Base-by-base conservation (phyloP, 2,797 vertebrate genomes). In the Sebastes iracundus region DNA sequence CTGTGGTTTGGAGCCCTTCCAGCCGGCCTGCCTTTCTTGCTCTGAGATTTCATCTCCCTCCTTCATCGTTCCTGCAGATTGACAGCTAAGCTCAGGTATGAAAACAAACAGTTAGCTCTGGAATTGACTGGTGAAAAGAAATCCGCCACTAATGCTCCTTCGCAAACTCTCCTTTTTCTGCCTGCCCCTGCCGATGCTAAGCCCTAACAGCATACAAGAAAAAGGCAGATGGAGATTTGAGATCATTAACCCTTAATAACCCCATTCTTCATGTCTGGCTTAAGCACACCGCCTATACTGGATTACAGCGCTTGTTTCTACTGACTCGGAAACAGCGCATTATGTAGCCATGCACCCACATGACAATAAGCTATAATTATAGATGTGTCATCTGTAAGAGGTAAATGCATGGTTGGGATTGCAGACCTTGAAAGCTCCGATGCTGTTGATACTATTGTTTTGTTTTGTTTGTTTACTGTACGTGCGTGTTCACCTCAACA, bases 1-100 rank as follows among this genome's bases (percentile, higher is more conserved):
- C 83, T 97, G 97, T 96, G 97, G 96, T 91, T 97, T 98, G 97
- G 97, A 97, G 77, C 64, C 87, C 82, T 92, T 97, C 97, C 97
- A 99, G 94, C 88, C 91, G 49, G 87, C 91, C 93, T 94, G 92
- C 93, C 92, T 94, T 94, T 96, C 94, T 96, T 93, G 94, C 93
- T 95, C 93, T 96, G 96, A 96, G 96, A 97, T 97, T 95, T 93
- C 93, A 91, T 95, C 94, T 96, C 93, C 80, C 93, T 93, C 96
- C 94, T 96, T 62, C 94, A 92, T 67, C 90, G 84, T 93, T 94
- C 91, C 94, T 93, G 74, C 94, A 97, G 97, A 97, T 77, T 98
- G 97, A 97, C 97, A 97, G 97, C 97, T 95, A 94, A 96, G 95
- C 94, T 96, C 95, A 96, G 95, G 96, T 96, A 96, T 90, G 93